A percentile compares a stretch with the other conserved stretches of the same genome.
These are phyloP conservation scores for Akabosia matsudoensis DNA, from an alignment of 1,140 invertebrate species.

Conservation along the genomic window DNA sequence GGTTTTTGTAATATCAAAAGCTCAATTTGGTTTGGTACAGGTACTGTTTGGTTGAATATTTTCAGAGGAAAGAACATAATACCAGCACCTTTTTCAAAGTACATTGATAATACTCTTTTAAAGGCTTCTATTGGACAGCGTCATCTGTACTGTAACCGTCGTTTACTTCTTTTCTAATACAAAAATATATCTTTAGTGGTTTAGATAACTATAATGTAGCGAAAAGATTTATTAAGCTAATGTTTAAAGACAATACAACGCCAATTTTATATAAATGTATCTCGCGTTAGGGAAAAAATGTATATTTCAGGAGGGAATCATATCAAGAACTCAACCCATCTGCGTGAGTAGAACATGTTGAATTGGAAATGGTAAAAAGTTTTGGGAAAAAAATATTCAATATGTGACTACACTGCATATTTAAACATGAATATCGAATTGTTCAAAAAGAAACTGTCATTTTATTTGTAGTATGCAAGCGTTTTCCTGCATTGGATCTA, in stretches of 20 bases:
- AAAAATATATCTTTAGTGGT: neutral
- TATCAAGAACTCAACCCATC: slow-evolving; percentile 5
- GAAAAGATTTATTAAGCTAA: neutral
- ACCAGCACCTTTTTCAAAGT: too few species aligned
- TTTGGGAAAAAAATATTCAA: slow-evolving; percentile 1
- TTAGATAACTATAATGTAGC: neutral
- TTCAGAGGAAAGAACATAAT: too few species aligned
- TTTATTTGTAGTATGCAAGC: neutral
- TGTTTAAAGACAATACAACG: neutral
- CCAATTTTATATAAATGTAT: slow-evolving; percentile 4
- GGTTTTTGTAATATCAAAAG: too few species aligned
- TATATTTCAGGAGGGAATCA: slow-evolving; percentile 4
- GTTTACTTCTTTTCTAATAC: slow-evolving; percentile 8
- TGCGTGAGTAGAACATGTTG: slow-evolving; percentile 19
- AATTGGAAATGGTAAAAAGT: neutral
- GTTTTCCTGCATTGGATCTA: too few species aligned
- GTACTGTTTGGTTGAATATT: too few species aligned
- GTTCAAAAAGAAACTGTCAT: neutral
- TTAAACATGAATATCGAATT: neutral
- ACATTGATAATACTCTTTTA: slow-evolving; percentile 15
- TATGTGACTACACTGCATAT: slow-evolving; percentile 18
- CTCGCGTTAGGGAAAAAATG: neutral
- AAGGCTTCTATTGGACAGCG: neutral
- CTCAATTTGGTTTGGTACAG: too few species aligned
- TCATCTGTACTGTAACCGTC: slow-evolving; percentile 10